phyloP scores from a whole-genome alignment of 2,113 vertebrate genomes.

The Campylorhamphus procurvoides region DNA sequence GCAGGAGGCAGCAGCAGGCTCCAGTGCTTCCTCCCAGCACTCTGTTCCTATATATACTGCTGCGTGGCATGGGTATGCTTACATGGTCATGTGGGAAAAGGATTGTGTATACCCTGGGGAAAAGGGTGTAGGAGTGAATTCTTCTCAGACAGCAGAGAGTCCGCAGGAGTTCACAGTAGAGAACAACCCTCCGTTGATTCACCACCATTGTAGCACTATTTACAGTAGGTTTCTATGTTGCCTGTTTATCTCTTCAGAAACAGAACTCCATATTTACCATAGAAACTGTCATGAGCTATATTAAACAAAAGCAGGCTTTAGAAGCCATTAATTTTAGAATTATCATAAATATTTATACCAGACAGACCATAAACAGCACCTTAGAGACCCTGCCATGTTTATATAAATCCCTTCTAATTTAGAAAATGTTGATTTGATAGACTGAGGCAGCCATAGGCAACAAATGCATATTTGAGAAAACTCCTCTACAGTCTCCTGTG shows the following conservation, averaged over 20 bases:
- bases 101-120: background rate
- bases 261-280: background rate
- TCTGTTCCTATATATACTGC: background rate
- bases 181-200: background rate
- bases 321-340: conserved; percentile 3
- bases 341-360: conserved; percentile 20
- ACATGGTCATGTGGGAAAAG: background rate
- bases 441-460: background rate
- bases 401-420: background rate
- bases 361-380: background rate
- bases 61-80: background rate
- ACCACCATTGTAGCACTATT: background rate
- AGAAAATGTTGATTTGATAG: background rate
- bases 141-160: background rate
- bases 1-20: background rate
- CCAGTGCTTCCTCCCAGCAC: background rate
- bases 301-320: background rate
- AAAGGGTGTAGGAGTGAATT: conserved; percentile 1
- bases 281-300: background rate
- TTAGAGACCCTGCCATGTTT: background rate
- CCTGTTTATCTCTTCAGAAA: background rate
- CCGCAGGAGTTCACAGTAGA: background rate
- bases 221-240: background rate
- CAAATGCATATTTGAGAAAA: background rate
- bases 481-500: background rate